Percentiles rank a stretch among this genome's conserved stretches.
Evolutionary conservation across 2,888 invertebrate genomes (phyloP).

Genomic region (Rhagonycha lutea): DNA sequence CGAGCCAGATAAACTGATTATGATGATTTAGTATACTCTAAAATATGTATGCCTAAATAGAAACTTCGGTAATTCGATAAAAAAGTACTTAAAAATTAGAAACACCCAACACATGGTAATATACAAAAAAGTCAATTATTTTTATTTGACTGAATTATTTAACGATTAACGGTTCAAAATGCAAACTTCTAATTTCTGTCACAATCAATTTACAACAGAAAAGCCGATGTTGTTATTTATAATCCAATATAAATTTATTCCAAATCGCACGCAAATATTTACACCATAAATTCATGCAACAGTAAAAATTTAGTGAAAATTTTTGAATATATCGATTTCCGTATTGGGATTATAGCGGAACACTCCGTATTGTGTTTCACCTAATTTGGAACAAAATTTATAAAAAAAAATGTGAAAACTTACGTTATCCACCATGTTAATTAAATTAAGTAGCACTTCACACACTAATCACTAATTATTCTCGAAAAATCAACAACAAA

Average conservation of each 20-base stretch:
- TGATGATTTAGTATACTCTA: constrained; percentile 50
- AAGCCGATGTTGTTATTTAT: neutral
- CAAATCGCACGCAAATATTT: neutral
- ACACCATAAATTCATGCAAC: neutral
- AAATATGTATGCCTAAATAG: constrained; percentile 41
- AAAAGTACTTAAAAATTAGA: neutral
- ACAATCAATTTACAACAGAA: neutral
- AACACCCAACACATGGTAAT: neutral
- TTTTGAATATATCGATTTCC: neutral
- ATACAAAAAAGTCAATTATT: neutral
- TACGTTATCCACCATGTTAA: neutral
- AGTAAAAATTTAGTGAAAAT: neutral
- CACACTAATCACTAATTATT: neutral
- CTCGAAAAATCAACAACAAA: neutral
- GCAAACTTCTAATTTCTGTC: neutral
- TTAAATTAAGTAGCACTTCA: neutral
- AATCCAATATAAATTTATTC: neutral
- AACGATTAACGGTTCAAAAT: neutral
- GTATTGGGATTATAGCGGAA: neutral
- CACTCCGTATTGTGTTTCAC: neutral
- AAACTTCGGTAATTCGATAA: neutral
- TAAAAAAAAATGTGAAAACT: neutral
- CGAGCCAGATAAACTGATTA: constrained; percentile 53
- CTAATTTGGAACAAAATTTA: neutral
- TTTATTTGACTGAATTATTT: neutral